A percentile compares a stretch with the other conserved stretches of the same genome.
Evolutionary conservation across 37 sponge, comb jelly and placozoan genomes (phyloP).

Genomic region (Beroe ovata): DNA sequence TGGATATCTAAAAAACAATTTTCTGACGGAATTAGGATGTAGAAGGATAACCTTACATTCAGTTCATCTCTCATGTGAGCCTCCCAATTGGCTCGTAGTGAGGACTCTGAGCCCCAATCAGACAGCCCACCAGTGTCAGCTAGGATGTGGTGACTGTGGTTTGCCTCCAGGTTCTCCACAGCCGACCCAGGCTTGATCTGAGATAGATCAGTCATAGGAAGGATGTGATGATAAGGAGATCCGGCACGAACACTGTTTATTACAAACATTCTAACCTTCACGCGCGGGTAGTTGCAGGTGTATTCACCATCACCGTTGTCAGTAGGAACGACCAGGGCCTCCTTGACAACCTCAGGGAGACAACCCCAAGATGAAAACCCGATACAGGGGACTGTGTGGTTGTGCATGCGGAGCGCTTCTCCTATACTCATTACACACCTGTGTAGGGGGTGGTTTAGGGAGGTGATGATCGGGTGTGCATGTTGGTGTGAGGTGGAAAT

Average conservation of each 20-base stretch:
- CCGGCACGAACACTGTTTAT: too few species aligned
- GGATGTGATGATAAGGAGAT: too few species aligned
- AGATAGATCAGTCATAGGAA: too few species aligned
- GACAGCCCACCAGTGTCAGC: slow-evolving; percentile 1
- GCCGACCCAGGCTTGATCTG: slow-evolving; percentile 36
- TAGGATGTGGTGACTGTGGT: slow-evolving; percentile 58
- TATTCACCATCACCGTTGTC: background rate
- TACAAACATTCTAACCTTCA: too few species aligned
- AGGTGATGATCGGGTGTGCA: background rate
- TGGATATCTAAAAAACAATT: too few species aligned
- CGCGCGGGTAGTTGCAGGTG: background rate
- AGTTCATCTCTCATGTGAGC: slow-evolving; percentile 15
- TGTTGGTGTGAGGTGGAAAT: background rate
- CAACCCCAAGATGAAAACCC: slow-evolving; percentile 56
- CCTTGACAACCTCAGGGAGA: slow-evolving; percentile 36
- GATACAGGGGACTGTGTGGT: slow-evolving; percentile 57
- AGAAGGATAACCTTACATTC: slow-evolving; percentile 1
- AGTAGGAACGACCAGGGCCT: background rate
- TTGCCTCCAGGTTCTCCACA: slow-evolving; percentile 29
- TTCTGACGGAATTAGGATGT: too few species aligned
- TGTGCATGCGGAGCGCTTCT: slow-evolving; percentile 35
- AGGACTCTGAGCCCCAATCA: slow-evolving; percentile 35
- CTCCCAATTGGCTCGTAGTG: background rate
- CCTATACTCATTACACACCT: slow-evolving; percentile 22
- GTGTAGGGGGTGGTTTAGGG: background rate